phyloP scores from a whole-genome alignment of 2,888 invertebrate genomes.

The Andrena trimmerana region DNA sequence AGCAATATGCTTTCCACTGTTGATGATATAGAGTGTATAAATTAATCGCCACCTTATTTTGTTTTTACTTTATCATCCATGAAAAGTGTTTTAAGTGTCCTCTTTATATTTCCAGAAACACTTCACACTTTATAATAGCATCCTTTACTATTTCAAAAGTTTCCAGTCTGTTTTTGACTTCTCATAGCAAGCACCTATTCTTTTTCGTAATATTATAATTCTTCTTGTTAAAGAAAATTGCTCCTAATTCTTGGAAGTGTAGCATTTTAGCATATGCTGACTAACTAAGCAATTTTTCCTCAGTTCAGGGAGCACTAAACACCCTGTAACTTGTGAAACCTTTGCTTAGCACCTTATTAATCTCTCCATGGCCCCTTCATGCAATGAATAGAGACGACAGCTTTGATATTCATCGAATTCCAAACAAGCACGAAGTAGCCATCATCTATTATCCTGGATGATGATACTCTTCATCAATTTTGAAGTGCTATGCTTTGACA shows the following conservation, averaged over 20 bases:
- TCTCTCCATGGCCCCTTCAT: background rate
- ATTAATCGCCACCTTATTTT: too few species aligned
- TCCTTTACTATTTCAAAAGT: too few species aligned
- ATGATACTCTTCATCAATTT: background rate
- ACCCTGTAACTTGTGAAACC: background rate
- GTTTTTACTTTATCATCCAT: too few species aligned
- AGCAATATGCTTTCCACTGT: too few species aligned
- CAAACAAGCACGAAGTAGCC: slow-evolving; percentile 1
- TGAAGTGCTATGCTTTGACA: background rate
- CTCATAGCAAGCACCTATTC: too few species aligned
- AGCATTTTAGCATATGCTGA: background rate
- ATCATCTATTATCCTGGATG: background rate
- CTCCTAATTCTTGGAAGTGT: background rate
- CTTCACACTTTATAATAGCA: too few species aligned
- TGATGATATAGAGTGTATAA: too few species aligned
- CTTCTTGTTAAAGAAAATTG: background rate
- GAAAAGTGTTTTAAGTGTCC: too few species aligned
- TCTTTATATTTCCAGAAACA: too few species aligned
- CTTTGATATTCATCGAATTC: slow-evolving; percentile 8
- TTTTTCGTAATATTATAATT: too few species aligned
- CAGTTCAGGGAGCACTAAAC: background rate
- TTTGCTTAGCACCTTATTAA: background rate
- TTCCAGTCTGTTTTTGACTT: too few species aligned
- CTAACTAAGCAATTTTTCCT: slow-evolving; percentile 2
- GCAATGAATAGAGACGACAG: background rate